Base-by-base conservation (phyloP, 1,140 invertebrate genomes). In the Idris sp. region DNA sequence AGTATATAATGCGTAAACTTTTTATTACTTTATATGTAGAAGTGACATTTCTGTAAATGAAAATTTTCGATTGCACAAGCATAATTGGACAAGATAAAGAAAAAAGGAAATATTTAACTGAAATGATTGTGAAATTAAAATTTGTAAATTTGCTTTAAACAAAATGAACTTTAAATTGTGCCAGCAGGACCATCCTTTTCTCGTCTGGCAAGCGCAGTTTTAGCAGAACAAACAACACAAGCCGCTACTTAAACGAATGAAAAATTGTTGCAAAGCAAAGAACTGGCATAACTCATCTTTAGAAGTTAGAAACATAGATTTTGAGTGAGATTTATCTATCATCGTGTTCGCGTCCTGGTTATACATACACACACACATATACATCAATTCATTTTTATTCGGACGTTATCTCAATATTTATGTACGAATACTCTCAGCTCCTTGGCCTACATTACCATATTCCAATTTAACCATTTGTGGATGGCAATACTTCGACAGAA, bases 401-500 rank as follows among this genome's bases (percentile, higher is more conserved):
- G 14, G 30, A 33, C 43, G 49, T 49, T 40, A 74, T 74, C 58
- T 65, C 41, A 64, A 83, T 71, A 71, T 81, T 81, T 81, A 83
- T 83, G 76, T 80, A 76, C 40, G 72, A 78, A 56, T 31, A 8
- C 43, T 53, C 26, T 48, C 30, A 61, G 48, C 40, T 61, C 33
- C 40, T 59, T 35, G 36, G 25, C 28, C 33, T 6, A 40, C 16
- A 65, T 64, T 73, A 61, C 69, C 51, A 65, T 73, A 65, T 64
- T 46, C 58, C 53, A 41, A 49, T 64, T 58, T 58, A 51, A 59
- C 19, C 59, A 65, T 59, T 73, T 41, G 49, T 40, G 33, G 61
- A 61, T 18, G 26, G 26, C 38, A 31, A 19, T 68, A 67, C 56
- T 74, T 74, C 62, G 62, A 58, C 61, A 62, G 59, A 67, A 67